These are phyloP conservation scores for Cecropterus lyciades DNA, from an alignment of 1,140 invertebrate genomes.

Conservation along the genomic window DNA sequence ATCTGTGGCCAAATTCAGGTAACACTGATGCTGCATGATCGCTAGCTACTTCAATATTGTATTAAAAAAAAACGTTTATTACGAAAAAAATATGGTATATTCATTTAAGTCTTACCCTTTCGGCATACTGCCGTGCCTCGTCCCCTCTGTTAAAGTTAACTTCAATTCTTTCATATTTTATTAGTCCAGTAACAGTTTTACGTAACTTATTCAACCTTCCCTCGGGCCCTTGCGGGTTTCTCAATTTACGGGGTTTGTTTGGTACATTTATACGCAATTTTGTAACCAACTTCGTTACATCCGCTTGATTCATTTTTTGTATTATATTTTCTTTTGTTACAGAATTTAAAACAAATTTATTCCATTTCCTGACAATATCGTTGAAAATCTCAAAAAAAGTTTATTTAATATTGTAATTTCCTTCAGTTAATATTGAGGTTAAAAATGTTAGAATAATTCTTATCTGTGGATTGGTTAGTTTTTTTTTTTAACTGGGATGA, in stretches of 20 bases:
- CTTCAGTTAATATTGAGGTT: too few relatives aligned
- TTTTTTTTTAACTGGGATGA: too few relatives aligned
- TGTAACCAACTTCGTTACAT: conserved; percentile 89
- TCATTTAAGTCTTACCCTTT: conserved; percentile 86
- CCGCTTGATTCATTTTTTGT: conserved; percentile 90
- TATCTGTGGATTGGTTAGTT: too few relatives aligned
- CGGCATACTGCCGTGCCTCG: conserved; percentile 95
- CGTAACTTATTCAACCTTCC: conserved; percentile 91
- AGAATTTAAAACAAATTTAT: neutral
- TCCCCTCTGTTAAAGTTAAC: conserved; percentile 90
- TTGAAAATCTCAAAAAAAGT: too few relatives aligned
- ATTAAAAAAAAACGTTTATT: too few relatives aligned
- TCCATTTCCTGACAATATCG: neutral
- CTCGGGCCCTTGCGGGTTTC: conserved; percentile 88
- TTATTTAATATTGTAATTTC: too few relatives aligned
- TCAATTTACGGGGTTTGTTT: conserved; percentile 86
- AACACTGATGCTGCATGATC: too few relatives aligned
- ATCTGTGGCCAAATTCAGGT: too few relatives aligned
- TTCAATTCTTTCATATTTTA: conserved; percentile 96
- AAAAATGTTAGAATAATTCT: too few relatives aligned
- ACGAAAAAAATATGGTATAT: neutral
- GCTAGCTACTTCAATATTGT: too few relatives aligned
- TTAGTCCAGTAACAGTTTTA: conserved; percentile 92
- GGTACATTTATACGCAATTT: conserved; percentile 88
- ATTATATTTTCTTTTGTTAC: neutral